A percentile compares a stretch with the other conserved stretches of the same genome.
These are phyloP conservation scores for Prunella fulvescens DNA, from an alignment of 2,113 vertebrate genomes.

Conservation along the genomic window DNA sequence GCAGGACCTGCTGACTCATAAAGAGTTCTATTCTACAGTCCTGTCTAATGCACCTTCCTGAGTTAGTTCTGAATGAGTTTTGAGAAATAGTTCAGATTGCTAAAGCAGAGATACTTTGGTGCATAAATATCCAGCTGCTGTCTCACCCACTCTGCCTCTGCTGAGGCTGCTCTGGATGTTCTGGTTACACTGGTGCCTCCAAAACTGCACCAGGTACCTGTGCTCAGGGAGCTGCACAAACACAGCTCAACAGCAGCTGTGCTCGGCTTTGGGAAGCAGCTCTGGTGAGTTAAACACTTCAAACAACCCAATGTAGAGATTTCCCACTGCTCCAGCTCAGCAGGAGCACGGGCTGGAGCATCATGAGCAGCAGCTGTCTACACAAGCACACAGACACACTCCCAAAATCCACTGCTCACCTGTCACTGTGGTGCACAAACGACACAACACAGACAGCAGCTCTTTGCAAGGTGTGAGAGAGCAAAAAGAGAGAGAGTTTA, in stretches of 20 bases:
- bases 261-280: not conserved
- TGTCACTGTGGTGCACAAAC: no score
- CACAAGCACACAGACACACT: not conserved
- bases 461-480: no score
- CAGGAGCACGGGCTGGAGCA: not conserved
- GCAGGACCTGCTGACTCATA: no score
- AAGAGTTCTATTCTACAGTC: not conserved
- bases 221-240: no score
- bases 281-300: not conserved
- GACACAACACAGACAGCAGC: no score
- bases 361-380: not conserved
- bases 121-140: not conserved
- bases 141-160: not conserved
- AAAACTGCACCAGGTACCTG: not conserved
- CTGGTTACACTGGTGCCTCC: not conserved
- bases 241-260: not conserved
- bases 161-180: not conserved
- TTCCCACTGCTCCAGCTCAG: not conserved
- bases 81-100: not conserved
- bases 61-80: not conserved
- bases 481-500: no score
- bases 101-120: not conserved
- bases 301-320: not conserved
- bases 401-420: not conserved
- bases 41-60: not conserved